Evolutionary conservation across 92 coral and sea anemone species (phyloP).

Genomic region (Bergia puertoricense): DNA sequence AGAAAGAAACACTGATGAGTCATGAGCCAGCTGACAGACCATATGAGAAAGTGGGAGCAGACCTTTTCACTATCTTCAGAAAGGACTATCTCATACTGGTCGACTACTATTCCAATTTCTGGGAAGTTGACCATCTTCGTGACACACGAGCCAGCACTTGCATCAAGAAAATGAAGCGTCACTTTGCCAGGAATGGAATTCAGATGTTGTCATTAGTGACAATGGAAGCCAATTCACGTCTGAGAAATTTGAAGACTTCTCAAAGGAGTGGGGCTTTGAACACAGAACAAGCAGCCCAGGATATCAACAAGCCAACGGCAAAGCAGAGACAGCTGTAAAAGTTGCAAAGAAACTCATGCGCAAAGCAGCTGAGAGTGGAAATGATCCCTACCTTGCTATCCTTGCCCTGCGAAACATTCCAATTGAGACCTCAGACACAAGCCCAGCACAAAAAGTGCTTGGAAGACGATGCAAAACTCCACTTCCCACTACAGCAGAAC

Average conservation of each 20-base stretch:
- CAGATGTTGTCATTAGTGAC: constrained; percentile 57
- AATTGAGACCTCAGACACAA: constrained; percentile 22
- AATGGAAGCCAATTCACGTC: constrained; percentile 59
- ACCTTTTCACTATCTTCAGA: too few species aligned
- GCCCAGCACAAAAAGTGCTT: constrained; percentile 33
- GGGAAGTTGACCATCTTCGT: constrained; percentile 58
- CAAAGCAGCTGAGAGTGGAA: too few species aligned
- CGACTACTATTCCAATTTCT: constrained; percentile 36
- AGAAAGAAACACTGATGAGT: too few species aligned
- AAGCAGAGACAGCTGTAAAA: constrained; percentile 53
- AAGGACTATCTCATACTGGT: too few species aligned
- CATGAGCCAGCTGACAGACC: too few species aligned
- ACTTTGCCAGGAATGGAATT: constrained; percentile 61
- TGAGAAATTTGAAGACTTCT: constrained; percentile 44
- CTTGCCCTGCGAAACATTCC: constrained; percentile 21
- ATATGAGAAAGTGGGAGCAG: too few species aligned
- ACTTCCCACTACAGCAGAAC: constrained; percentile 22
- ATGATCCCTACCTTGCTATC: constrained; percentile 44
- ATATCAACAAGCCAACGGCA: constrained; percentile 61
- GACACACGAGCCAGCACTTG: constrained; percentile 58
- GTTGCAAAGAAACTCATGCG: too few species aligned
- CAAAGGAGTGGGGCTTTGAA: constrained; percentile 59
- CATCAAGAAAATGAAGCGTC: constrained; percentile 60
- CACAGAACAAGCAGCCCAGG: constrained; percentile 64
- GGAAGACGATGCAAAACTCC: constrained; percentile 22